Base-by-base conservation (phyloP, 2,113 vertebrate species). In the Plecotus auritus region DNA sequence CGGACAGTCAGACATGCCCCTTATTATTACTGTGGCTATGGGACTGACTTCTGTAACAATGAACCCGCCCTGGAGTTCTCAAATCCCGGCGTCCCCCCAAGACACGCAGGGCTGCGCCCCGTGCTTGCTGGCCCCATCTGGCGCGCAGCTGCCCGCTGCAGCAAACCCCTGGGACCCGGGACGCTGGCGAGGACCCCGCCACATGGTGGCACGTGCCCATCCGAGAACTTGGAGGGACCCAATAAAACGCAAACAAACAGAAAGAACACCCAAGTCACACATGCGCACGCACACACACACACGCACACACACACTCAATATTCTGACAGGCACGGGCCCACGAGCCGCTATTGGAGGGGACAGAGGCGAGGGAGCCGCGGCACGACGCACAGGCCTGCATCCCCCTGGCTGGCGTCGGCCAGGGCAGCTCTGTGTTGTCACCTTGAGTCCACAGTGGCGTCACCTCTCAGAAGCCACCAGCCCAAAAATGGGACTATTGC, bases 401-500 rank as follows among this genome's bases (percentile, higher is more conserved):
- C 78, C 85, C 35, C 61, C 97, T 49, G 35, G 84, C 59, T 69
- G 90, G 76, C 37, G 80, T 80, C 4, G 72, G 87, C 89, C 85
- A 88, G 95, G 95, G 93, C 92, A 96, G 97, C 93, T 81, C 28
- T 1, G 26, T 56, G 95, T 73, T 49, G 91, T 87, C 96, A 35
- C 49, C 16, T 2, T 61, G 76, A 95, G 95, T 92, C 90, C 87
- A 30, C 26, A 20, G 42, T 0, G 45, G 70, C 20, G 32, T 89
- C 97, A 73, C 82, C 88, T 94, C 85, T 92, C 87, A 92, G 81
- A 96, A 96, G 95, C 85, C 95, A 76, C 96, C 72, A 2, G 87
- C 90, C 97, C 98, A 78, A 45, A 45, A 94, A 96, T 90, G 89
- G 96, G 97, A 97, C 97, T 98, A 98, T 98, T 98, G 98, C 98